Evolutionary conservation across 2,888 invertebrate species (phyloP).

Genomic region (Heliconius charithonia): DNA sequence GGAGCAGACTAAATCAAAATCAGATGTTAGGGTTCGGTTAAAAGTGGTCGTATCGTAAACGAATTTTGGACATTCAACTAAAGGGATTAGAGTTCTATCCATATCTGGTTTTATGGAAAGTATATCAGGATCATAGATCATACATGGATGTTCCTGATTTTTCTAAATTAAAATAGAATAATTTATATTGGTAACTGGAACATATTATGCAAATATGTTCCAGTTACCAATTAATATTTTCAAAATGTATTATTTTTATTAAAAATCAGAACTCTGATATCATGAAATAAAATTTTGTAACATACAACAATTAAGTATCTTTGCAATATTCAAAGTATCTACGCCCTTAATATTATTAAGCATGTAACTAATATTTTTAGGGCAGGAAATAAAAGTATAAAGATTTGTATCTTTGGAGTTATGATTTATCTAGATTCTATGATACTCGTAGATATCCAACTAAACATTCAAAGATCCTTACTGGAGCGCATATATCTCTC

Average conservation of each 20-base stretch:
- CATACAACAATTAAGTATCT: not conserved
- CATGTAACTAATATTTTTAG: not conserved
- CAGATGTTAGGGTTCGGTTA: constrained; percentile 85
- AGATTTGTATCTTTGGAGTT: not conserved
- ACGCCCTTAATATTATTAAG: not conserved
- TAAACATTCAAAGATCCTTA: constrained; percentile 52
- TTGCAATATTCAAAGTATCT: not conserved
- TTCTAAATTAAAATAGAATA: constrained; percentile 56
- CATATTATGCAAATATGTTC: not conserved
- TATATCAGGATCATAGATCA: constrained; percentile 73
- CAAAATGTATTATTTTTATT: not conserved
- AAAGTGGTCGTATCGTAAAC: constrained; percentile 84
- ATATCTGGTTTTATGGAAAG: constrained; percentile 57
- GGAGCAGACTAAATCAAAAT: constrained; percentile 86
- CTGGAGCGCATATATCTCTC: constrained; percentile 71
- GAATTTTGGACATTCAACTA: constrained; percentile 67
- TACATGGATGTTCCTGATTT: constrained; percentile 70
- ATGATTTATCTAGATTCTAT: not conserved
- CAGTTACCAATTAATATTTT: not conserved
- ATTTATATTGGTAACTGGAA: too few relatives aligned
- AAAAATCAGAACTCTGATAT: not conserved
- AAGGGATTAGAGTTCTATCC: constrained; percentile 62
- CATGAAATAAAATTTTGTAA: not conserved
- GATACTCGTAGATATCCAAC: not conserved
- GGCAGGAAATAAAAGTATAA: not conserved